Evolutionary conservation across 2,113 vertebrate genomes (phyloP).

Genomic region (Coptodon rendalli): DNA sequence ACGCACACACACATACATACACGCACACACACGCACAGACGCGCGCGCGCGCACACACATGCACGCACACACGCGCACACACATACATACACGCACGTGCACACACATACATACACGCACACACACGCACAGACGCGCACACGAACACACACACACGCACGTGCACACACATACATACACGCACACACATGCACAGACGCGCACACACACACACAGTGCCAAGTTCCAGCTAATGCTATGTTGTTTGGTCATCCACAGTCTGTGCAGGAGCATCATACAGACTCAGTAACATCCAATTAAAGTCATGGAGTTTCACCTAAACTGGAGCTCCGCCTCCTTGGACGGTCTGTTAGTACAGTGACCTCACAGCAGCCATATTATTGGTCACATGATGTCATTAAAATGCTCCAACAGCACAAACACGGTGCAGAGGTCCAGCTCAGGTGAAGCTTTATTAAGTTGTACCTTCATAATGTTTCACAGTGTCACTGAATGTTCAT

Average conservation of each 20-base stretch:
- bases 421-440: rapidly evolving
- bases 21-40: too few relatives aligned
- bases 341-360: rapidly evolving
- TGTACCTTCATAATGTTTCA: not conserved
- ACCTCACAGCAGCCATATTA: not conserved
- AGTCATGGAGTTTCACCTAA: rapidly evolving
- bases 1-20: too few relatives aligned
- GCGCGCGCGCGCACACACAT: rapidly evolving
- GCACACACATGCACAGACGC: rapidly evolving
- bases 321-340: not conserved
- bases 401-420: not conserved
- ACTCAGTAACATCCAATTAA: not conserved
- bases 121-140: too few relatives aligned
- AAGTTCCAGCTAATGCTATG: not conserved
- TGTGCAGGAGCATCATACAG: not conserved
- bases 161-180: rapidly evolving
- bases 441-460: not conserved
- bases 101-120: too few relatives aligned
- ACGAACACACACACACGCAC: rapidly evolving
- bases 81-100: too few relatives aligned
- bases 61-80: too few relatives aligned
- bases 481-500: not conserved
- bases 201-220: rapidly evolving
- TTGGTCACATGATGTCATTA: not conserved
- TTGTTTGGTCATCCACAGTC: not conserved